Evolutionary conservation across 1,140 invertebrate species (phyloP).

Genomic region (Drosophila parvula): DNA sequence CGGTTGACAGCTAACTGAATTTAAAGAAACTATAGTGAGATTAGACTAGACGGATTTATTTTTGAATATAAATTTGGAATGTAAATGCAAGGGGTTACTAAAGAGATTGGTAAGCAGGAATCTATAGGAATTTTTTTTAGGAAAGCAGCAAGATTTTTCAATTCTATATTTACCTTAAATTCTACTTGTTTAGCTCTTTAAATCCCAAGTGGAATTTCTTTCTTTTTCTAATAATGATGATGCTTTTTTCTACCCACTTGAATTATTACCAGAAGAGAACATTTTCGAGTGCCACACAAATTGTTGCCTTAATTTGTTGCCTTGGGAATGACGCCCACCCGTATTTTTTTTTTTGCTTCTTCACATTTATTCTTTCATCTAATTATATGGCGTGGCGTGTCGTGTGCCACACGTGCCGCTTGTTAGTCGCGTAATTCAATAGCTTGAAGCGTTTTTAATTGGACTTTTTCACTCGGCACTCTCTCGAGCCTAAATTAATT

Average conservation of each 20-base stretch:
- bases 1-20: slow-evolving; percentile 39
- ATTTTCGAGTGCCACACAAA: slow-evolving; percentile 9
- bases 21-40: slow-evolving; percentile 16
- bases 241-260: not conserved
- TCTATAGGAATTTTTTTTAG: too few relatives aligned
- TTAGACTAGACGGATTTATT: slow-evolving; percentile 19
- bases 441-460: slow-evolving; percentile 52
- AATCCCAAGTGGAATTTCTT: not conserved
- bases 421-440: slow-evolving; percentile 59
- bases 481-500: slow-evolving; percentile 54
- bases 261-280: not conserved
- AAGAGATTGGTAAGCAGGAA: not conserved
- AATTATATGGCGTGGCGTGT: slow-evolving; percentile 36
- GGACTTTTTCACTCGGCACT: slow-evolving; percentile 39
- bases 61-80: slow-evolving; percentile 18
- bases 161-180: too few relatives aligned
- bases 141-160: not conserved
- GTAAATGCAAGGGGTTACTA: not conserved
- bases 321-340: slow-evolving; percentile 2
- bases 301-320: slow-evolving; percentile 36
- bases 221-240: not conserved
- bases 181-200: too few relatives aligned
- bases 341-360: not conserved
- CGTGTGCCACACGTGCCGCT: slow-evolving; percentile 49
- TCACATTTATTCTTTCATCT: slow-evolving; percentile 40